Evolutionary conservation across 2,888 invertebrate species (phyloP), one percentile per base, ranked within the genome.

Genomic region (Dryadula phaetusa): DNA sequence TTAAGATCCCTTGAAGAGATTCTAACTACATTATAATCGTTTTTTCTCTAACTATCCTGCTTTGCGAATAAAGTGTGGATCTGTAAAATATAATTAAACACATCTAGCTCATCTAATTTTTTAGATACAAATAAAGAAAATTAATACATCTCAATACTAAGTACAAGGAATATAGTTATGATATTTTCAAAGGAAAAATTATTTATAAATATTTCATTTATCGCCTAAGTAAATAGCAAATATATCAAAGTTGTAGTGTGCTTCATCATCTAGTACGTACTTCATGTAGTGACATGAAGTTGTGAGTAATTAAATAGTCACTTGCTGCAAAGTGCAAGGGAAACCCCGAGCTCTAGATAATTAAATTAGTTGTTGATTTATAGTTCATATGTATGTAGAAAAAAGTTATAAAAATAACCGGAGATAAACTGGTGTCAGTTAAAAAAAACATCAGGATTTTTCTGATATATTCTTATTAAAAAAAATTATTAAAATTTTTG

Each of bases 281-380:
- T 32, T 52, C 28, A 52, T 16, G 28, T 52, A 10, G 16, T 52
- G 52, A 52, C 52, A 28, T 32, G 16, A 28, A 28, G 16, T 52
- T 52, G 28, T 10, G 28, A 52, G 52, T 52, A 52, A 52, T 52
- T 52, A 32, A 32, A 52, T 32, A 52, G 16, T 52, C 4, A 28
- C 52, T 32, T 32, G 47, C 28, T 32, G 32, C 52, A 52, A 18
- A 52, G 52, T 52, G 32, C 16, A 2, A 28, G 28, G 28, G 52
- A 52, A 28, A 52, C 28, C 28, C 28, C 52, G 16, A 42, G 52
- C 28, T 10, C 16, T 52, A 16, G 52, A 4, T 28, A 52, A 28
- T 52, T 28, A 52, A 52, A 28, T 22, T 52, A 16, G 1, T 28
- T 28, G 28, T 18, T 1, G 37, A 28, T 10, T n/a, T 52, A 28